Evolutionary conservation across 2,113 vertebrate species (phyloP), one percentile per base, ranked within the genome.

Genomic region (Indri indri): DNA sequence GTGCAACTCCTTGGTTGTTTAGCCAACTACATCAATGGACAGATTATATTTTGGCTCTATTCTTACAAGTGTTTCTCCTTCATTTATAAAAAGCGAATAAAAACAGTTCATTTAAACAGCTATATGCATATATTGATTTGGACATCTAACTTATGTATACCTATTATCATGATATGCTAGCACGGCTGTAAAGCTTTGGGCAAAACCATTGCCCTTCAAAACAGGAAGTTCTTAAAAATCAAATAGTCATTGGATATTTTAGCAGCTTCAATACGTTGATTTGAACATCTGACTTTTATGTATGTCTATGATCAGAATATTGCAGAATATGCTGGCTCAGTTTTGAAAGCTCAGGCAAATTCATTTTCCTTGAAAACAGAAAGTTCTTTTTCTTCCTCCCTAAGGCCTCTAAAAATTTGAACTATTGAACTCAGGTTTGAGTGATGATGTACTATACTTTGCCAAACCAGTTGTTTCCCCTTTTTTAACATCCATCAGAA

Each of bases 381-480:
- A 96, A 95, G 91, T 96, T 90, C 88, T 88, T 88, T 94, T 95
- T 90, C 57, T 91, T 89, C 20, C 76, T 96, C 95, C 84, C 85
- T 40, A 85, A 88, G 95, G 85, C 85, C 92, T 90, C 81, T 54
- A 73, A 80, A 88, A 92, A 61, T 88, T 25, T 98, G 97, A 97
- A 97, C 94, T 95, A 14, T 94, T 98, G 97, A 97, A 98, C 97
- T 88, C 93, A 16, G 86, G 52, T 88, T 95, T 98, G 96, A 97
- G 68, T 96, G 91, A 97, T 97, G 97, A 96, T 79, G 88, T 95
- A 23, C 77, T 50, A 18, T 40, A 18, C 85, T 94, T 94, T 94
- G 96, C 94, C 96, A 95, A 94, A 82, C 2, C 63, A 91, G 85
- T 92, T 17, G 42, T 87, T 96, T 97, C 96, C 96, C 77, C 57